Evolutionary conservation across 2,888 invertebrate genomes (phyloP), one percentile per base, ranked within the genome.

Genomic region (Eutolmus rufibarbis): DNA sequence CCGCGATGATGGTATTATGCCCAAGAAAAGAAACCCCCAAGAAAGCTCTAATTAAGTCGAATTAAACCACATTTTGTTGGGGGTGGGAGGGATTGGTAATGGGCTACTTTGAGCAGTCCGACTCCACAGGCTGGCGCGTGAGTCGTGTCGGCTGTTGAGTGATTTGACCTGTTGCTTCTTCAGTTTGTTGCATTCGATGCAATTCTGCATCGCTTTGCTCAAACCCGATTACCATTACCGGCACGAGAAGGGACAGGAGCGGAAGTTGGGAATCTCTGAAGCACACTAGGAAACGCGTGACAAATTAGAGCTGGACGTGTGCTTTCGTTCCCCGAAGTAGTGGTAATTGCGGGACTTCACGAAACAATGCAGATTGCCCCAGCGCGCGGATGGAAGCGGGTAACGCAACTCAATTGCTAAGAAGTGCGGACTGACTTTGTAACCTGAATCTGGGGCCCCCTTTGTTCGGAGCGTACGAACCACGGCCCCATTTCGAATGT

Each of bases 391-490:
- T 66, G 23, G 76, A n/a, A 40, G 31, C 12, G 31, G 74, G 37
- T 16, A 74, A n/a, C 37, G 31, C 34, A 74, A 51, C 74, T 74
- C 31, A 74, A 74, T 37, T 37, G 74, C 37, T 31, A 12, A 14
- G 77, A 7, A 40, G 77, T 40, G 77, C n/a, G 37, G 66, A 34
- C 56, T 31, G 28, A 5, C 81, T 81, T n/a, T 81, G 78, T 78
- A 78, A 78, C 78, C 78, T 78, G 78, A 78, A 78, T 78, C 78
- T 23, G 66, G 57, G 66, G 34, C 19, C 43, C 34, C 23, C n/a
- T 78, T 78, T 78, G 40, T 81, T 81, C 81, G n/a, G n/a, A n/a
- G 81, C 56, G 28, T 56, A 56, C 81, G 37, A 81, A 34, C 28
- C 19, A 7, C 56, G 51, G 31, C 31, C 56, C 28, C 81, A 16